Percentiles rank a stretch among this genome's conserved stretches.
Evolutionary conservation across 2,797 vertebrate species (phyloP).

Genomic region (Mionectes olivaceus): DNA sequence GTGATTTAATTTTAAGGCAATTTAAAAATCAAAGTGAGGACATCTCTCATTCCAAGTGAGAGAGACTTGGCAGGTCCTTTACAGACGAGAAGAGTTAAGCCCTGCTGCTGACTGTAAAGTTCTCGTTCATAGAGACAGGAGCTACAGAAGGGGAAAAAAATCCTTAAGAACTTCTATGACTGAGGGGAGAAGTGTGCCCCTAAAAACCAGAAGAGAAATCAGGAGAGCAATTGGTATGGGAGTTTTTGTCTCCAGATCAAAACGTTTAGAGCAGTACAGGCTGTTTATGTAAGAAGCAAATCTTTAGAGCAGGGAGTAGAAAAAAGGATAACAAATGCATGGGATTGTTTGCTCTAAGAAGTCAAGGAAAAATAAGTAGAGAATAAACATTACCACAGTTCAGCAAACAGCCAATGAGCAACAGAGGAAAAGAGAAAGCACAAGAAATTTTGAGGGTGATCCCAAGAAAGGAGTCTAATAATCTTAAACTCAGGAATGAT

Average conservation of each 20-base stretch:
- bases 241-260: slow-evolving; percentile 66
- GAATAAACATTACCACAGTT: slow-evolving; percentile 33
- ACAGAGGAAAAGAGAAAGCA: neutral
- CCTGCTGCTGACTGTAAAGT: neutral
- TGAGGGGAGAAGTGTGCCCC: neutral
- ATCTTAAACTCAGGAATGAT: neutral
- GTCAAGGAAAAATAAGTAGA: slow-evolving; percentile 30
- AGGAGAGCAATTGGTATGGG: slow-evolving; percentile 25
- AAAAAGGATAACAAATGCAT: neutral
- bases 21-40: slow-evolving; percentile 59
- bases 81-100: neutral
- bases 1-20: slow-evolving; percentile 66
- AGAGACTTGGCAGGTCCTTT: slow-evolving; percentile 39
- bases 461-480: neutral
- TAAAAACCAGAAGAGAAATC: slow-evolving; percentile 36
- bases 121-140: slow-evolving; percentile 15
- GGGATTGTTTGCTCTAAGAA: slow-evolving; percentile 9
- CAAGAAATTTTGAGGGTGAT: neutral
- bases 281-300: slow-evolving; percentile 24
- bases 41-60: slow-evolving; percentile 50
- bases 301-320: neutral
- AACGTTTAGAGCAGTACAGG: slow-evolving; percentile 18
- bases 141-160: neutral
- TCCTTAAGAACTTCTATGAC: neutral
- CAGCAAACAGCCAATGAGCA: slow-evolving; percentile 20